These are phyloP conservation scores for human (Homo sapiens) DNA, from an alignment of 2,113 vertebrate species.

Conservation along the genomic window GRCh38 chr3:31906501-31907000, in stretches of 20 bases:
- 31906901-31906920: background rate
- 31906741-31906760: rapidly evolving
- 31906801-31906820: background rate
- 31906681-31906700: background rate
- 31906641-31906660: background rate
- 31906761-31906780: background rate
- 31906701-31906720: background rate
- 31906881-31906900: background rate
- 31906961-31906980: background rate
- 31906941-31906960: background rate
- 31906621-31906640: too few species aligned
- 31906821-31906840: background rate
- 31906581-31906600: background rate
- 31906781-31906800: background rate
- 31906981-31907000: slow-evolving; percentile 14
- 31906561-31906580: background rate
- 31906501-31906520: background rate
- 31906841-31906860: background rate
- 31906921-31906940: background rate
- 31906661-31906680: background rate
- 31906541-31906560: background rate
- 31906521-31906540: background rate
- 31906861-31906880: background rate
- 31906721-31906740: background rate
- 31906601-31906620: background rate